Conservation (phyloP, 2,888 invertebrate species). For the Choristoneura rosaceana region DNA sequence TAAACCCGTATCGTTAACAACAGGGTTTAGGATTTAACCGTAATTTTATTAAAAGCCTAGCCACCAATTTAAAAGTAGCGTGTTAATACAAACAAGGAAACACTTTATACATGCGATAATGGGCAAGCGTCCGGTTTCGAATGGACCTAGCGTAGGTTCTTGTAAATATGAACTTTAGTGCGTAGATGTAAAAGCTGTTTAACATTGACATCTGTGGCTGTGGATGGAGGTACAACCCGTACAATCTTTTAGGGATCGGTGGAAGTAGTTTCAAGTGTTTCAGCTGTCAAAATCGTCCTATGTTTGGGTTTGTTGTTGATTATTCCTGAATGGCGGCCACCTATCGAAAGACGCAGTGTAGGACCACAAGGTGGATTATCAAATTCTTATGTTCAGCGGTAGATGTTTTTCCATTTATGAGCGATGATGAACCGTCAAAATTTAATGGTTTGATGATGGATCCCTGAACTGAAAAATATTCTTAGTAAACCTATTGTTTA, state of each 20-base stretch:
- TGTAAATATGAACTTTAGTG: conserved; percentile 2
- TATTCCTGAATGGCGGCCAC: too few species aligned
- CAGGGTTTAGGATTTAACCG: not conserved
- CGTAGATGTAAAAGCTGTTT: conserved; percentile 8
- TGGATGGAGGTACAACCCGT: not conserved
- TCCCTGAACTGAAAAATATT: too few species aligned
- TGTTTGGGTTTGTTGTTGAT: too few species aligned
- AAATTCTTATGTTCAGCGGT: too few species aligned
- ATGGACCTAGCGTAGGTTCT: conserved; percentile 3
- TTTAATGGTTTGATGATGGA: too few species aligned
- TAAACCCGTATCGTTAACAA: not conserved
- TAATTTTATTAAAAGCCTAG: not conserved
- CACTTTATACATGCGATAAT: conserved; percentile 56
- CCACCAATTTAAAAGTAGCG: conserved; percentile 44
- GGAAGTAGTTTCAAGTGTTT: not conserved
- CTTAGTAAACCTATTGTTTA: too few species aligned
- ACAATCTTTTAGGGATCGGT: conserved; percentile 11
- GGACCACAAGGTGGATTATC: too few species aligned
- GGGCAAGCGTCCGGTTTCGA: conserved; percentile 51
- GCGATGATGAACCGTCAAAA: too few species aligned
- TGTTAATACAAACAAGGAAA: conserved; percentile 54
- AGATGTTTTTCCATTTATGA: too few species aligned
- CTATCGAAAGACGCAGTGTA: too few species aligned
- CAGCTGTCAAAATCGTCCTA: not conserved
- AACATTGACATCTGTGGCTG: not conserved